Conservation (phyloP, 2,888 invertebrate species). For the Netelia inedita region DNA sequence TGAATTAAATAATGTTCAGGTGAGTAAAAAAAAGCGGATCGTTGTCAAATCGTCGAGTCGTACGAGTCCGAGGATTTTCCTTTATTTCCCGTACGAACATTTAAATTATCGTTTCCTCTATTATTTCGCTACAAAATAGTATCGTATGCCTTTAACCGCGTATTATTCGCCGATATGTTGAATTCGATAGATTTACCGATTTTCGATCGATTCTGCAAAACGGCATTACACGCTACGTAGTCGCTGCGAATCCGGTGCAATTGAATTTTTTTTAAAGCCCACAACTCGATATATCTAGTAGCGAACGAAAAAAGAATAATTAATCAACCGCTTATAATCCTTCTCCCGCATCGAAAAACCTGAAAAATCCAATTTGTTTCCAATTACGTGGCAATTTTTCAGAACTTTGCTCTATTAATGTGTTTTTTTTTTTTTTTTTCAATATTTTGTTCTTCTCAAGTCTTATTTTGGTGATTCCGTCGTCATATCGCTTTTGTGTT, state of each 20-base stretch:
- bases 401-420: slow-evolving; percentile 26
- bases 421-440: slow-evolving; percentile 68
- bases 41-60: too few species aligned
- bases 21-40: slow-evolving; percentile 79
- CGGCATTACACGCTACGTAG: slow-evolving; percentile 26
- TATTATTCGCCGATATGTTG: slow-evolving; percentile 46
- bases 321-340: slow-evolving; percentile 53
- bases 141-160: slow-evolving; percentile 42
- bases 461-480: slow-evolving; percentile 56
- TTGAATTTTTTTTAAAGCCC: slow-evolving; percentile 26
- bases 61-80: background rate
- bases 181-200: slow-evolving; percentile 44
- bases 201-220: slow-evolving; percentile 8
- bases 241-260: slow-evolving; percentile 42
- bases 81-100: slow-evolving; percentile 26
- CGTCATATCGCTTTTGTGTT: slow-evolving; percentile 74
- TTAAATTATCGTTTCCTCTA: slow-evolving; percentile 58
- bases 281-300: slow-evolving; percentile 13
- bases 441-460: slow-evolving; percentile 68
- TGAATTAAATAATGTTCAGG: slow-evolving; percentile 89
- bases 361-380: slow-evolving; percentile 38
- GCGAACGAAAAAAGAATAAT: slow-evolving; percentile 26
- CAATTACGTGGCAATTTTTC: slow-evolving; percentile 9
- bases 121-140: slow-evolving; percentile 40
- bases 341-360: slow-evolving; percentile 42